Evolutionary conservation across 2,113 vertebrate genomes (phyloP).

Genomic region (Trogon melanurus): DNA sequence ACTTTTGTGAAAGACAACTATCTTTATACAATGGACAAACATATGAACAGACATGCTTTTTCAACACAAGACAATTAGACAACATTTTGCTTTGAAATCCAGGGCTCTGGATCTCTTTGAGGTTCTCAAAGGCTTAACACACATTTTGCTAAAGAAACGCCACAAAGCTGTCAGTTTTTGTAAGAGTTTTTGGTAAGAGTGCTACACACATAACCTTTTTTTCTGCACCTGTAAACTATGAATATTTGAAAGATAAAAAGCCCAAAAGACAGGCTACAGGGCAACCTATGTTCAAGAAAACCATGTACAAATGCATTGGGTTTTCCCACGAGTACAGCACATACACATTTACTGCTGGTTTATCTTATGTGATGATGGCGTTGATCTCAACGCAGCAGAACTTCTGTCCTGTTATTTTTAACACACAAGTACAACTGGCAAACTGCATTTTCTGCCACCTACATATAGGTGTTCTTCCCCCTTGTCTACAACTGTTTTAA

Average conservation of each 20-base stretch:
- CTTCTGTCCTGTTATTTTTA: background rate
- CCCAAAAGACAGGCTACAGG: background rate
- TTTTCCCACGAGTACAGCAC: background rate
- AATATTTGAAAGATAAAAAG: background rate
- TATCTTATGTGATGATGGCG: background rate
- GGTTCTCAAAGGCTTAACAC: background rate
- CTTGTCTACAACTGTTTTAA: background rate
- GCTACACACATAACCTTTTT: background rate
- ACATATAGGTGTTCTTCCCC: background rate
- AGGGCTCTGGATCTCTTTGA: background rate
- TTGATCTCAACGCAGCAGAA: background rate
- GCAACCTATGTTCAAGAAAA: background rate
- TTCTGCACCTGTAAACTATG: background rate
- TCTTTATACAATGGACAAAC: background rate
- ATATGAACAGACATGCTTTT: rapidly evolving
- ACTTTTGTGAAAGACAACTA: background rate
- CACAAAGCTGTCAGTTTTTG: background rate
- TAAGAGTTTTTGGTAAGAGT: background rate
- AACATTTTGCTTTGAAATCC: background rate
- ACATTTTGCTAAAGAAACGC: background rate
- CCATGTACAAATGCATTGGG: background rate
- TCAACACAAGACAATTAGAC: background rate
- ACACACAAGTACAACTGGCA: background rate
- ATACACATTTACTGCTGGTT: background rate
- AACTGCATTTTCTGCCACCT: background rate